phyloP scores from a whole-genome alignment of 2,888 invertebrate genomes.

The Colletes collaris region DNA sequence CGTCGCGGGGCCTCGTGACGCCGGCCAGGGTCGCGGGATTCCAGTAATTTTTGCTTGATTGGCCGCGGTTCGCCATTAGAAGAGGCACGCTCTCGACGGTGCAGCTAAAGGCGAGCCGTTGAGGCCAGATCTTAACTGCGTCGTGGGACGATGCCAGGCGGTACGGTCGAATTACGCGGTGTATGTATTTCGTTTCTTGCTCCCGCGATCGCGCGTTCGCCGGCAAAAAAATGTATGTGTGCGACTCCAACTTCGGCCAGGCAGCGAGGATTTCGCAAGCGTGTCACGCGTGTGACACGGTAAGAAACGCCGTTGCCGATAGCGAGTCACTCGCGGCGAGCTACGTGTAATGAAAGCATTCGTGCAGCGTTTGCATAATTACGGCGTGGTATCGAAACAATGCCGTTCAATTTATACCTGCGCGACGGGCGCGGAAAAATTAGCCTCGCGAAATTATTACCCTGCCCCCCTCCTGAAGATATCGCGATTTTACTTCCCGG shows the following conservation, averaged over 20 bases:
- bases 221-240: constrained; percentile 30
- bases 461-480: too few species aligned
- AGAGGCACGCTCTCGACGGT: constrained; percentile 28
- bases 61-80: constrained; percentile 43
- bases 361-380: constrained; percentile 31
- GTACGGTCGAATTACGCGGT: constrained; percentile 37
- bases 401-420: background rate
- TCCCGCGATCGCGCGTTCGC: constrained; percentile 37
- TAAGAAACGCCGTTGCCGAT: constrained; percentile 28
- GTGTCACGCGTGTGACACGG: constrained; percentile 27
- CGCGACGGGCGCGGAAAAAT: background rate
- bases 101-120: constrained; percentile 41
- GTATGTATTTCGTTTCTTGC: constrained; percentile 42
- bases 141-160: constrained; percentile 51
- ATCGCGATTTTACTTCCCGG: too few species aligned
- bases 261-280: constrained; percentile 38
- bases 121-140: constrained; percentile 57
- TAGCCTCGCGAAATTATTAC: background rate
- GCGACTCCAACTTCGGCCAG: constrained; percentile 9
- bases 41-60: constrained; percentile 63
- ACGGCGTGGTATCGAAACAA: background rate
- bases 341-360: constrained; percentile 5
- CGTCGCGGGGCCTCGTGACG: constrained; percentile 11
- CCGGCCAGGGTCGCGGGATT: constrained; percentile 55
- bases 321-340: background rate